Percentiles rank a stretch among this genome's conserved stretches.
These are phyloP conservation scores for Dione vanillae DNA, from an alignment of 2,888 invertebrate genomes.

Conservation along the genomic window DNA sequence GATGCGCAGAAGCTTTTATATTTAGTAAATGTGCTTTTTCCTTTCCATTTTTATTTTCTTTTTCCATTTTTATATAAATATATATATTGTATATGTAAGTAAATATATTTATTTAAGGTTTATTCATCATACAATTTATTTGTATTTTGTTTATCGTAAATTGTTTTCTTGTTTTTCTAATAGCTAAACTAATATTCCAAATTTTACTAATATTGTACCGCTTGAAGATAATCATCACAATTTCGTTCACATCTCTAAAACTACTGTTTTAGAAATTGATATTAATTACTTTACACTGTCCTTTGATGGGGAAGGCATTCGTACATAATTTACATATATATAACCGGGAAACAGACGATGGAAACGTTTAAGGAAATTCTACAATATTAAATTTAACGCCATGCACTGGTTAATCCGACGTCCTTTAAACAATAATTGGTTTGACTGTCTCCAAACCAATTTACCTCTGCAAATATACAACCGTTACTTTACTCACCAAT, in stretches of 20 bases:
- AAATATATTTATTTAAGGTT: no score
- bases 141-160: no score
- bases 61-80: background rate
- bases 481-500: constrained; percentile 22
- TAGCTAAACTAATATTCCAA: background rate
- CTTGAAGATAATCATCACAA: background rate
- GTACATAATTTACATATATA: constrained; percentile 18
- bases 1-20: constrained; percentile 12
- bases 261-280: background rate
- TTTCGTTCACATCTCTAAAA: background rate
- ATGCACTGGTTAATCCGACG: constrained; percentile 28
- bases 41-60: constrained; percentile 5
- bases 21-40: constrained; percentile 13
- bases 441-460: constrained; percentile 32
- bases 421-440: constrained; percentile 35
- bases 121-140: no score
- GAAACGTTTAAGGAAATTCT: background rate
- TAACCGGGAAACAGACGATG: background rate
- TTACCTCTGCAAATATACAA: constrained; percentile 36
- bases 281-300: background rate
- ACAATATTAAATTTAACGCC: constrained; percentile 18
- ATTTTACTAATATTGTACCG: background rate
- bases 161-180: no score
- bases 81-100: background rate
- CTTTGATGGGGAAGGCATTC: background rate